phyloP scores from a whole-genome alignment of 1,140 invertebrate genomes.

The Drosophila nigrodunni region DNA sequence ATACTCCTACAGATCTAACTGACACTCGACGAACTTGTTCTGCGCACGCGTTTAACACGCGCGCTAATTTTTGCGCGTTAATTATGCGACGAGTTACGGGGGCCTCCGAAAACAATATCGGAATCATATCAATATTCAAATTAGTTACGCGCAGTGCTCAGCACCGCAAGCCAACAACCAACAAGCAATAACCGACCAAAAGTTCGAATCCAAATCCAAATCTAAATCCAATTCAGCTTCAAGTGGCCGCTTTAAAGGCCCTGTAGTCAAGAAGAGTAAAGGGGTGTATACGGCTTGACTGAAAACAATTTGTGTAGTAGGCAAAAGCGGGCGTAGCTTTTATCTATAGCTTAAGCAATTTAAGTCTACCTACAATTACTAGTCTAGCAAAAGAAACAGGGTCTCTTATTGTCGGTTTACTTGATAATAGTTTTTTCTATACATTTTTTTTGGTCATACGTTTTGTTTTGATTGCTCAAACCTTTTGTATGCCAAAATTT shows the following conservation, averaged over 20 bases:
- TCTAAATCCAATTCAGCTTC: background rate
- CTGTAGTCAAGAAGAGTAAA: no score
- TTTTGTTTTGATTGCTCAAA: slow-evolving; percentile 52
- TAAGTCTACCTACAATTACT: no score
- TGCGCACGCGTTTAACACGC: slow-evolving; percentile 53
- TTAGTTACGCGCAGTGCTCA: slow-evolving; percentile 35
- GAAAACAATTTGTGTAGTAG: no score
- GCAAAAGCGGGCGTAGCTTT: no score
- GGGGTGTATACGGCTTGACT: no score
- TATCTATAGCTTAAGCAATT: no score
- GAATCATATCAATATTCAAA: slow-evolving; percentile 60
- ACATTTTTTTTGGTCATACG: slow-evolving; percentile 30
- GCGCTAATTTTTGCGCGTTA: slow-evolving; percentile 54
- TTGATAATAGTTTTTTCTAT: no score
- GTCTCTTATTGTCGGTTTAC: no score
- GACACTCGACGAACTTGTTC: slow-evolving; percentile 38
- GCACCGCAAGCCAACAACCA: background rate
- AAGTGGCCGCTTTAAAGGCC: slow-evolving; percentile 9
- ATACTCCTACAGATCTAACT: slow-evolving; percentile 8
- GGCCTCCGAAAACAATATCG: slow-evolving; percentile 33
- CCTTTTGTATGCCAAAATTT: slow-evolving; percentile 49
- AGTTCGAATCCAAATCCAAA: slow-evolving; percentile 3
- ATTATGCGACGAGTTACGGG: slow-evolving; percentile 42
- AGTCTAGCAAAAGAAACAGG: no score
- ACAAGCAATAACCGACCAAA: background rate